Conservation (phyloP, 2,113 vertebrate species). For the Cyprinodon brontotheroides region DNA sequence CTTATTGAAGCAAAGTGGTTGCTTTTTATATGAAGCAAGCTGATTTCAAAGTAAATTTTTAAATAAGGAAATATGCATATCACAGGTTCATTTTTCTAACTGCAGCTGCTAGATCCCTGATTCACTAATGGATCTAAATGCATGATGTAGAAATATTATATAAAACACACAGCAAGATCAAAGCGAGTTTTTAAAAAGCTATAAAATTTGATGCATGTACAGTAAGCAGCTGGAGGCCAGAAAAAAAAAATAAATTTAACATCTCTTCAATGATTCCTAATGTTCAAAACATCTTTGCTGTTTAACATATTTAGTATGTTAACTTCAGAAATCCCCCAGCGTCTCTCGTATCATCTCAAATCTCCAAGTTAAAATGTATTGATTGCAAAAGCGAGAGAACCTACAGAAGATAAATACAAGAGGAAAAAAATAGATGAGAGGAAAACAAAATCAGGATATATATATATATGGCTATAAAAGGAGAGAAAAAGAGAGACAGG, state of each 20-base stretch:
- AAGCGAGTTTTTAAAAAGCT: conserved; percentile 69
- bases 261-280: conserved; percentile 67
- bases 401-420: conserved; percentile 64
- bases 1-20: conserved; percentile 3
- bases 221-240: conserved; percentile 66
- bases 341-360: conserved; percentile 62
- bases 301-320: conserved; percentile 76
- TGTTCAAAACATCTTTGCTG: conserved; percentile 71
- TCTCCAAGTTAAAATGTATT: conserved; percentile 67
- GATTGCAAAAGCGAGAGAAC: conserved; percentile 69
- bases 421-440: conserved; percentile 63
- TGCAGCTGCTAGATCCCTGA: conserved; percentile 62
- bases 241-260: conserved; percentile 76
- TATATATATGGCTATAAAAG: conserved; percentile 49
- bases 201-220: conserved; percentile 66
- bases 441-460: conserved; percentile 41
- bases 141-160: conserved; percentile 64
- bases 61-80: conserved; percentile 61
- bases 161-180: conserved; percentile 70
- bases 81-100: conserved; percentile 64
- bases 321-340: conserved; percentile 69
- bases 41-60: conserved; percentile 60
- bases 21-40: conserved; percentile 43
- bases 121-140: conserved; percentile 68
- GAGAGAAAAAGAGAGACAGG: conserved; percentile 51